Base-by-base conservation (phyloP, 1,140 invertebrate genomes). In the Anadara kagoshimensis region DNA sequence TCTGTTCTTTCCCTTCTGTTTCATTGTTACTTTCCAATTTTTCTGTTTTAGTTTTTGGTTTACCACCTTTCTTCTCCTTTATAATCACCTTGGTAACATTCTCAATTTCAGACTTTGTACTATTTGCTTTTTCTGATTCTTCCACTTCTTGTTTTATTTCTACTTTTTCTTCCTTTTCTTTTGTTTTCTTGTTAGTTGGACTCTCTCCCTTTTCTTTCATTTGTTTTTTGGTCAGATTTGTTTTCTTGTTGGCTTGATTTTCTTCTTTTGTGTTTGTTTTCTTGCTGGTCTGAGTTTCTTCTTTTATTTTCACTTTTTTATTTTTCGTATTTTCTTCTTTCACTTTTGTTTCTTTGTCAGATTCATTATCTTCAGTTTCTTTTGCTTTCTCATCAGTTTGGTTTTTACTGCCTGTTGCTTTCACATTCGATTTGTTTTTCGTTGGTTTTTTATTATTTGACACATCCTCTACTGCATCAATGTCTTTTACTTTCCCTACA, bases 341-440 rank as follows among this genome's bases (percentile, higher is more conserved):
- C 49, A 22, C 16, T 51, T 2, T 18, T 51, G 4, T 51, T 10
- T 51, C 10, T 51, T 51, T 51, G 2, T 51, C 20, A 4, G 16
- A 22, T 51, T 51, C 1, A 18, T 51, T 10, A 18, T 16, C 16
- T 51, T 16, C 16, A 16, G 2, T 4, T 51, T 2, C 49, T 51
- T 51, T 51, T 16, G 16, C 10, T 70, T 14, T 18, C 44, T 56
- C 62, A 29, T 53, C 29, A 41, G 41, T 24, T 11, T 44, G 22
- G 24, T 44, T 51, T 41, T 41, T 24, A 26, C 53, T 63, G 59
- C 43, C 69, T 72, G 26, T n/a, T 7, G 29, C 29, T 36, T 36
- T 36, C 29, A 36, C 29, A 36, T 36, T 36, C 7, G 29, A 3
- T 7, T 36, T 36, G 29, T 36, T 36, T 36, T 36, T 36, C 7